Base-by-base conservation (phyloP, 2,797 vertebrate species). In the Macropodus opercularis region DNA sequence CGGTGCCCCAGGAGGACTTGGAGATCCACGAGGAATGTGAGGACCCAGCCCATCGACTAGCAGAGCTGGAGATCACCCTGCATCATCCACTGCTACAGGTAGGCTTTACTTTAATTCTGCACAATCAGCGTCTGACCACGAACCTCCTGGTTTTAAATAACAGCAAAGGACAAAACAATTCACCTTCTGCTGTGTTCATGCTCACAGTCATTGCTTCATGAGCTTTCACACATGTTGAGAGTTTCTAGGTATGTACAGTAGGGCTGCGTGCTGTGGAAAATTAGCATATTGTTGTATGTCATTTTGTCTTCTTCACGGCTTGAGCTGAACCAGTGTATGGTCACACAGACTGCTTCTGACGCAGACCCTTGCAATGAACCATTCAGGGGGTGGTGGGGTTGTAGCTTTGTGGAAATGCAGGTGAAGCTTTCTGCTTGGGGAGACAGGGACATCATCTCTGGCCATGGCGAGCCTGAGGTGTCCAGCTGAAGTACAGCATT, bases 11-110 rank as follows among this genome's bases (percentile, higher is more conserved):
- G 72, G 94, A 98, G 87, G 96, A 99, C 82, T 84, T 98, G 78
- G 94, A 96, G 86, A 94, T 97, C 60, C 93, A 92, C 0, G 93
- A 93, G 21, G 94, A 96, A 63, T 90, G 85, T 3, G 90, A 95
- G 69, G 97, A 99, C 36, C 92, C 95, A 0, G 96, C 97, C 2
- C 95, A 96, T 64, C 89, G 85, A 46, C 81, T 94, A 65, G 97
- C 97, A 0, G 96, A 99, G 85, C 91, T 99, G 79, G 97, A 98
- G 89, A 94, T 98, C 83, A 94, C 92, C n/a, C 92, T 99, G 75
- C 94, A 94, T 1, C 95, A 96, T 62, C 79, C 92, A 0, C 91
- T 98, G 50, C 91, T 98, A 21, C 95, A 98, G 95, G 97, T 98
- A 83, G 38, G 69, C 14, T 10, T 31, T 9, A 31, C 8, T 27